A percentile compares a stretch with the other conserved stretches of the same genome.
These are phyloP conservation scores for Caenorhabditis macrosperma DNA, from an alignment of 2,888 invertebrate species.

Conservation along the genomic window DNA sequence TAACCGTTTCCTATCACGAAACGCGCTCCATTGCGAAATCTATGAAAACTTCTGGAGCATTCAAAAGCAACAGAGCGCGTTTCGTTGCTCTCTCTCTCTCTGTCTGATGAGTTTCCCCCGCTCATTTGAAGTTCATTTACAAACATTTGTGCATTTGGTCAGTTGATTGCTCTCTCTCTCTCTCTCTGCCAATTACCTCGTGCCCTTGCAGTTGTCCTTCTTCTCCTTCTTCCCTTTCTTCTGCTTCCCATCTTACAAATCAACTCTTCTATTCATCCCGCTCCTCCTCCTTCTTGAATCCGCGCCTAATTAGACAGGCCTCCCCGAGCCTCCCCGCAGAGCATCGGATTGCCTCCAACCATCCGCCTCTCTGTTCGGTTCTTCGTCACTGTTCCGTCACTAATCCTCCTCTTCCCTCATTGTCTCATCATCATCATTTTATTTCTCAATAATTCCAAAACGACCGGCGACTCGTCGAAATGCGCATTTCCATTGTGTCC, in stretches of 20 bases:
- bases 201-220: slow-evolving; percentile 21
- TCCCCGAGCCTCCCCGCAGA: not conserved
- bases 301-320: slow-evolving; percentile 27
- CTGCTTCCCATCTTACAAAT: slow-evolving; percentile 24
- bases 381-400: not conserved
- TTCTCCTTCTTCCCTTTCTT: slow-evolving; percentile 4
- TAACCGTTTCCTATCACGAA: too few species aligned
- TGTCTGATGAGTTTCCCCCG: too few species aligned
- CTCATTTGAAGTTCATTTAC: too few species aligned
- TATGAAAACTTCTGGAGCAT: too few species aligned
- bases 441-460: too few species aligned
- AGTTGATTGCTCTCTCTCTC: slow-evolving; percentile 36
- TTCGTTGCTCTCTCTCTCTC: too few species aligned
- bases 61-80: too few species aligned
- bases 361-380: not conserved
- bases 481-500: too few species aligned
- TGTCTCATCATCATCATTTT: too few species aligned
- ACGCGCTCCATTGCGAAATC: too few species aligned
- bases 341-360: slow-evolving; percentile 33
- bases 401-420: not conserved
- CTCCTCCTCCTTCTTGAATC: slow-evolving; percentile 26
- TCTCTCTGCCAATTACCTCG: slow-evolving; percentile 42
- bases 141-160: not conserved
- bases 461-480: too few species aligned
- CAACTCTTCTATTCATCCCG: slow-evolving; percentile 37